phyloP scores from a whole-genome alignment of 2,113 vertebrate species.

The Pionites leucogaster region DNA sequence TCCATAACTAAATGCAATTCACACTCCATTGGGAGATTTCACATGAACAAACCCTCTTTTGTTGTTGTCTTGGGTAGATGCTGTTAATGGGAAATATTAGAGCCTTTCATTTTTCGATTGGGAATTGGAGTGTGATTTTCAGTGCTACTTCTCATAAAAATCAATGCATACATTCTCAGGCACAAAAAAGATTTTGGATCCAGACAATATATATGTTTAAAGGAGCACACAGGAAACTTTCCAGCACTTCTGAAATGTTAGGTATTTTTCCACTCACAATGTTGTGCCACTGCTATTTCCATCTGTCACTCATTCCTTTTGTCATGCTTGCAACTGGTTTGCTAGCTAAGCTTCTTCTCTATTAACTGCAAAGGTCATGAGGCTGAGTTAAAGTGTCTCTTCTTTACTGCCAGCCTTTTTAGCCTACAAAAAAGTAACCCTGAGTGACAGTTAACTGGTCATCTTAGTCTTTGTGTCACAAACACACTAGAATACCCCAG shows the following conservation, averaged over 20 bases:
- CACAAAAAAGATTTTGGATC: neutral
- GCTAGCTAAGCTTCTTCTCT: neutral
- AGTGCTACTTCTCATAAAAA: neutral
- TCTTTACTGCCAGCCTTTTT: neutral
- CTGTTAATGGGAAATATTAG: neutral
- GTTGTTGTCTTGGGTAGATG: neutral
- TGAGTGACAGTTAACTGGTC: neutral
- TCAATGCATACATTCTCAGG: neutral
- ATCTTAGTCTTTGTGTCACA: neutral
- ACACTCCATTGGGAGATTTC: constrained; percentile 19
- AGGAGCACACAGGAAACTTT: neutral
- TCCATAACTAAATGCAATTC: constrained; percentile 12
- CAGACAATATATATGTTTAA: neutral
- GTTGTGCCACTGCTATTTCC: neutral
- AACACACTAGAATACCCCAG: neutral
- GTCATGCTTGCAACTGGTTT: neutral
- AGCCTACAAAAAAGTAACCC: neutral
- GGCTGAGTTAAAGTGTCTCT: neutral
- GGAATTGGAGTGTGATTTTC: constrained; percentile 6
- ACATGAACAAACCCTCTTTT: neutral
- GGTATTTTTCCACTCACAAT: constrained; percentile 23
- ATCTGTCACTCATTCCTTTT: constrained; percentile 6
- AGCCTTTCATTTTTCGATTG: neutral
- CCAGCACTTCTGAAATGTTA: neutral
- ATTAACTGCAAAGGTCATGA: neutral